Conservation (phyloP, 2,888 invertebrate genomes). For the Acanthopleura granulata region DNA sequence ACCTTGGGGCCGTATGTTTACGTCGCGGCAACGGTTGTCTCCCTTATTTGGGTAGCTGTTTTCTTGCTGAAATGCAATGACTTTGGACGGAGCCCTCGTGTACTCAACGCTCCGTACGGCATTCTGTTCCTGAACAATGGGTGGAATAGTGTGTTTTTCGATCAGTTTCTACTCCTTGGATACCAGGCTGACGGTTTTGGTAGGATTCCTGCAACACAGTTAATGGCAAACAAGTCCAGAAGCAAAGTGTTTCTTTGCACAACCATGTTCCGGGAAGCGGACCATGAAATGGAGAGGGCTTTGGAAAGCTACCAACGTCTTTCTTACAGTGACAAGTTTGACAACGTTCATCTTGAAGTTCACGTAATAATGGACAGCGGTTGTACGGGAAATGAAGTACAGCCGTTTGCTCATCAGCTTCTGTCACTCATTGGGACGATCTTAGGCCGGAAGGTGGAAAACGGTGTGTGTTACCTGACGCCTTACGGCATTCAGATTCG, state of each 20-base stretch:
- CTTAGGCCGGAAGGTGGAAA: constrained; percentile 24
- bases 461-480: constrained; percentile 28
- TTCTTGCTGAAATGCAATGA: constrained; percentile 27
- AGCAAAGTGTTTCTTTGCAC: constrained; percentile 38
- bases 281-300: constrained; percentile 39
- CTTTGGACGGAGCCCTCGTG: constrained; percentile 23
- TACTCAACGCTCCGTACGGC: constrained; percentile 32
- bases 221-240: background rate
- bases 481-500: constrained; percentile 39
- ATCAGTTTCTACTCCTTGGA: constrained; percentile 35
- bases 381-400: constrained; percentile 28
- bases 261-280: constrained; percentile 42
- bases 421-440: constrained; percentile 27
- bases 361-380: constrained; percentile 41
- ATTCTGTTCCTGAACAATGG: constrained; percentile 35
- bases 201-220: background rate
- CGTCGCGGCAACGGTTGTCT: constrained; percentile 30
- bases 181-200: constrained; percentile 36
- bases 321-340: constrained; percentile 27
- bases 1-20: constrained; percentile 29
- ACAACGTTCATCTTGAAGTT: constrained; percentile 33
- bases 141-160: constrained; percentile 37
- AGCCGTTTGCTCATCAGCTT: constrained; percentile 31
- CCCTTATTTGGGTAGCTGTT: constrained; percentile 32
- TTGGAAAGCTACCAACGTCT: constrained; percentile 33